Evolutionary conservation across 2,888 invertebrate genomes (phyloP), one percentile per base, ranked within the genome.

Genomic region (Chydorus sphaericus): DNA sequence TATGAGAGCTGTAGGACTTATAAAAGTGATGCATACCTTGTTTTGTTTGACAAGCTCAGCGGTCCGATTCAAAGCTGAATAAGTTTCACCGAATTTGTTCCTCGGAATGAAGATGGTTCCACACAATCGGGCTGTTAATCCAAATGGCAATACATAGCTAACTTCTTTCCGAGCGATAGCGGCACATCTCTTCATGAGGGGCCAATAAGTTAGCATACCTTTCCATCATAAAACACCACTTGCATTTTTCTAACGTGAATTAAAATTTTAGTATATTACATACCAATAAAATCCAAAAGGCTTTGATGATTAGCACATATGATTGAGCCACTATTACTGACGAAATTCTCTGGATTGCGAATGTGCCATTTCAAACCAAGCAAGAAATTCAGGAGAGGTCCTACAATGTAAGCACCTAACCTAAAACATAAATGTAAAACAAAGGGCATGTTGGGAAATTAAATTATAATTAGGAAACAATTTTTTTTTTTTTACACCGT

Each of bases 291-390:
- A 73, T 93, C 93, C 64, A 93, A 70, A 1, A 88, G 87, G 67
- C 90, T 91, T 70, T 93, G 93, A 72, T 93, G 93, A 73, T 93
- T 93, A 49, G 86, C 82, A 60, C 92, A 85, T 51, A 93, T 82
- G 61, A 93, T 82, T 67, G 78, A 88, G 26, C 91, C 82, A 61
- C 88, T 83, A 65, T 80, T 80, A n/a, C n/a, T n/a, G 66, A 81
- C 80, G 68, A 90, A 77, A 66, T 86, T 75, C 66, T 89, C 84
- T 64, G 77, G 74, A 48, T 87, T 86, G 63, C 82, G 75, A 53
- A 90, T 67, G 66, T 85, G 83, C 83, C 86, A 88, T 70, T 81
- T 78, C 62, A 90, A 72, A 14, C 88, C 87, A 57, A 88, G 72
- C 16, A 78, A 64, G 66, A 71, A 23, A 26, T 54, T 73, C 38